Conservation (phyloP, 1,140 invertebrate species). For the Tetramorium simillimum region DNA sequence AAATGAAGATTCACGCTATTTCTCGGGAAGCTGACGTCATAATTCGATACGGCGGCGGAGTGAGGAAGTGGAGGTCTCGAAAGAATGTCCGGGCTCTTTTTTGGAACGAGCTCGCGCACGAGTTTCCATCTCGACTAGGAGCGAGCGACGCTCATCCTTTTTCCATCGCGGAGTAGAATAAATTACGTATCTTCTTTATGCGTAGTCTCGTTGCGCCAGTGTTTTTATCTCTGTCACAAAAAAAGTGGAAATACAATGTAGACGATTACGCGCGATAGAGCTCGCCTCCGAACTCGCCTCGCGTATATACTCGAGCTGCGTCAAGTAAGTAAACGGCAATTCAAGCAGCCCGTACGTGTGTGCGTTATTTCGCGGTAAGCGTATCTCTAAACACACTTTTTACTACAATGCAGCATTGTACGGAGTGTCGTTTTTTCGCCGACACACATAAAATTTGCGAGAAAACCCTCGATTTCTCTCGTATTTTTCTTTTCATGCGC, state of each 20-base stretch:
- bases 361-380: too few species aligned
- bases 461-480: too few species aligned
- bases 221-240: background rate
- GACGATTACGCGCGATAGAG: slow-evolving; percentile 9
- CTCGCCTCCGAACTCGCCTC: background rate
- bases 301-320: background rate
- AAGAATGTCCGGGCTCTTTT: background rate
- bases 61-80: background rate
- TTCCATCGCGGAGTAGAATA: background rate
- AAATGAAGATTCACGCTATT: background rate
- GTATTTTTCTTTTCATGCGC: too few species aligned
- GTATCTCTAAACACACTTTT: too few species aligned
- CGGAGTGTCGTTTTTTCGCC: too few species aligned
- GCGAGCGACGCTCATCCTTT: background rate
- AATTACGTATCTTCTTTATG: background rate
- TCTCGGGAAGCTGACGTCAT: background rate
- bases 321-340: background rate
- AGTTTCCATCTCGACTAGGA: background rate
- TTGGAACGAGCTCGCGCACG: background rate
- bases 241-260: slow-evolving; percentile 37
- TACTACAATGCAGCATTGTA: too few species aligned
- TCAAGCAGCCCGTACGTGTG: background rate
- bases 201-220: background rate
- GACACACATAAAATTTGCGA: too few species aligned
- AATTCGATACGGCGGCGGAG: background rate